Evolutionary conservation across 2,797 vertebrate species (phyloP).

Genomic region (Okamejei kenojei): DNA sequence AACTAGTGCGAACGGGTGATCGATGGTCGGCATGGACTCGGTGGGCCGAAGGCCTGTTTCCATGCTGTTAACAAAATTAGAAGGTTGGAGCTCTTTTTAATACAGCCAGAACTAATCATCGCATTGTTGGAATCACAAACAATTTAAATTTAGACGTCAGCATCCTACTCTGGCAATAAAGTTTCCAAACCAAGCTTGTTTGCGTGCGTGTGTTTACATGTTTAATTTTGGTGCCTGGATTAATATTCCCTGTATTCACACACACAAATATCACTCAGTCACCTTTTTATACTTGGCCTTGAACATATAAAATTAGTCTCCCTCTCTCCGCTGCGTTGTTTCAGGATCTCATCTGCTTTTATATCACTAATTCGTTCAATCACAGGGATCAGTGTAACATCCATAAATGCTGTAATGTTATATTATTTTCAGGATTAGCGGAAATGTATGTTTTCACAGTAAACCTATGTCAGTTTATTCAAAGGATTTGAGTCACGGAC

Average conservation of each 20-base stretch:
- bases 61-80: neutral
- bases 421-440: slow-evolving; percentile 3
- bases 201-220: neutral
- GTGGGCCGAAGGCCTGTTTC: too few relatives aligned
- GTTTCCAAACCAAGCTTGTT: neutral
- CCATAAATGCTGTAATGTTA: slow-evolving; percentile 12
- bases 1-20: too few relatives aligned
- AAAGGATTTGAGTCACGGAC: neutral
- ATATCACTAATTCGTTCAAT: neutral
- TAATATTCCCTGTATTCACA: neutral
- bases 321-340: neutral
- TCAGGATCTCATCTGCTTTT: neutral
- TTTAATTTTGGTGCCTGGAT: neutral
- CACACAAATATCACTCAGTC: neutral
- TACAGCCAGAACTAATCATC: neutral
- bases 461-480: neutral
- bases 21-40: too few relatives aligned
- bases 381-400: neutral
- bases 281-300: neutral
- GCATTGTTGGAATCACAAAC: neutral
- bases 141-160: neutral
- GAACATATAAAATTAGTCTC: neutral
- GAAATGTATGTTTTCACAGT: slow-evolving; percentile 18
- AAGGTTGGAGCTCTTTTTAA: neutral
- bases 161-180: neutral